A percentile compares a stretch with the other conserved stretches of the same genome.
phyloP scores from a whole-genome alignment of 1,140 invertebrate genomes.

The Reticulitermes speratus region DNA sequence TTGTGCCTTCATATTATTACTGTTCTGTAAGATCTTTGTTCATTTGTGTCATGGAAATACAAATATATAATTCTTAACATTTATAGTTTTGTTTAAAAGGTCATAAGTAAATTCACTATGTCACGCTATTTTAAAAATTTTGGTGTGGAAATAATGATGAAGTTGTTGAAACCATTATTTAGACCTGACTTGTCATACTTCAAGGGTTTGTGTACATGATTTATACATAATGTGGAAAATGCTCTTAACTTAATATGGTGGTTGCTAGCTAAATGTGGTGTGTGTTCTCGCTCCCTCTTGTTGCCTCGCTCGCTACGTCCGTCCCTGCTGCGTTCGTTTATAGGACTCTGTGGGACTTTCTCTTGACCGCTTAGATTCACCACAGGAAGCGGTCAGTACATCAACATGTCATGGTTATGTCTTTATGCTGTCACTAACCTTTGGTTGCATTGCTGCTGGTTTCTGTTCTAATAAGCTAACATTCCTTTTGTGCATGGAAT shows the following conservation, averaged over 20 bases:
- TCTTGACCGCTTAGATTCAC: conserved; percentile 49
- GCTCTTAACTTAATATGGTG: conserved; percentile 1
- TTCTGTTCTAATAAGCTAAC: not conserved
- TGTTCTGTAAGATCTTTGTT: no score
- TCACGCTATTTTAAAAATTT: not conserved
- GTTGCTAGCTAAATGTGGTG: conserved; percentile 17
- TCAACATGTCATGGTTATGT: conserved; percentile 12
- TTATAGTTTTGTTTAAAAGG: not conserved
- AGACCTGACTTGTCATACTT: not conserved
- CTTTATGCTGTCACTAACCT: conserved; percentile 13
- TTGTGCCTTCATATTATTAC: no score
- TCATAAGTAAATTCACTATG: not conserved
- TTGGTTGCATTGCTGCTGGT: conserved; percentile 2
- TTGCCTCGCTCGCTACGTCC: conserved; percentile 6
- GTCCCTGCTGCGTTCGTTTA: conserved; percentile 38
- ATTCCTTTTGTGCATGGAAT: conserved; percentile 25
- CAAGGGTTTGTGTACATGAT: conserved; percentile 2
- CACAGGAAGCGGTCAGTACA: conserved; percentile 50
- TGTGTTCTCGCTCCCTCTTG: conserved; percentile 13
- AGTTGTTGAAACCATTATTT: not conserved
- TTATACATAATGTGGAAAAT: not conserved
- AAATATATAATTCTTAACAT: not conserved
- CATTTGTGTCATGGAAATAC: no score
- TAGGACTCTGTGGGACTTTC: conserved; percentile 51
- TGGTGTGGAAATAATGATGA: not conserved